phyloP scores from a whole-genome alignment of 2,888 invertebrate genomes.

The Drosophila tanythrix region DNA sequence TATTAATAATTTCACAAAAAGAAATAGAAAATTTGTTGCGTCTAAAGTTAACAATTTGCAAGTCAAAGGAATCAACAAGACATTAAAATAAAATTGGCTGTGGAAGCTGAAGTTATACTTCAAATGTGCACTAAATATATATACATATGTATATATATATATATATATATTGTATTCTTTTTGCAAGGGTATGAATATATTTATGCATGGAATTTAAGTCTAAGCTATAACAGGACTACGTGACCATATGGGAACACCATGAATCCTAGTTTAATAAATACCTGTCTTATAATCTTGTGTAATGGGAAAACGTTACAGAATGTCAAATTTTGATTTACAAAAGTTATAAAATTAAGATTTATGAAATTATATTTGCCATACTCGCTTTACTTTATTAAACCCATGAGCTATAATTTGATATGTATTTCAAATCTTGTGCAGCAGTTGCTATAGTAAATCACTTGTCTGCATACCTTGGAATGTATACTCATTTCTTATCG shows the following conservation, averaged over 20 bases:
- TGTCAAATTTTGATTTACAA: background rate
- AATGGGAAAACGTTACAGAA: accelerated
- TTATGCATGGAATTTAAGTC: background rate
- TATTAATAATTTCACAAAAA: background rate
- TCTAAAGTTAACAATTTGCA: background rate
- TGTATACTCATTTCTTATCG: constrained; percentile 6
- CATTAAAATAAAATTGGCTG: no score
- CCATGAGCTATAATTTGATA: background rate
- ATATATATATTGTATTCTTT: background rate
- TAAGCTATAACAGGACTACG: background rate
- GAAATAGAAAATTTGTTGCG: no score
- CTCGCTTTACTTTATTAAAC: background rate
- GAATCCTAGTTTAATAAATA: background rate
- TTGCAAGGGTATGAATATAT: background rate
- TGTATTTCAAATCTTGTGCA: background rate
- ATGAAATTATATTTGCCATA: background rate
- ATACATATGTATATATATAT: no score
- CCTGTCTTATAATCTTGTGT: background rate
- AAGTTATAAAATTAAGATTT: background rate
- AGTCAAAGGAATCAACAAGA: no score
- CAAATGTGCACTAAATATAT: background rate
- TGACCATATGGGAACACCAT: background rate
- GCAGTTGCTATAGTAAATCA: constrained; percentile 6
- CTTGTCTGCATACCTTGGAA: constrained; percentile 11
- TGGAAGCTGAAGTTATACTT: background rate